Base-by-base conservation (phyloP, 2,797 vertebrate genomes). In the Acipenser ruthenus region DNA sequence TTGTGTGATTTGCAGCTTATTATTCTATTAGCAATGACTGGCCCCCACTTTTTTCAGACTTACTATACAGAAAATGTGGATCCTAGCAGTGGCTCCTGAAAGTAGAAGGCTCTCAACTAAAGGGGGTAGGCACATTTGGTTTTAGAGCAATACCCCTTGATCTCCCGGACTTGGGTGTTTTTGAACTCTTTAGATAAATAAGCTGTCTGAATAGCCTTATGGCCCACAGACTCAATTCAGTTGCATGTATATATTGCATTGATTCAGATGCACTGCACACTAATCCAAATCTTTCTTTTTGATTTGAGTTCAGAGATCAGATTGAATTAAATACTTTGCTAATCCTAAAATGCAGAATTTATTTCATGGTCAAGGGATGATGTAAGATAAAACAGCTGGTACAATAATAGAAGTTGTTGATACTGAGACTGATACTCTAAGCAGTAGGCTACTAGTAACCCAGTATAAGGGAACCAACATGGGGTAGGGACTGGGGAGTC, bases 251-350 rank as follows among this genome's bases (percentile, higher is more conserved):
- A 4, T 37, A 58, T 58, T 11, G 12, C 55, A 58, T 58, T 58
- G 55, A 58, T 58, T 13, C 55, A n/a, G 6, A 58, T 13, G 55
- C 12, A 58, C 13, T 58, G 6, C 7, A 10, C 55, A 1, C 9
- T 58, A 58, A 58, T 58, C 55, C 55, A 8, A 11, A n/a, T 58
- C 55, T 58, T 7, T 58, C 55, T 58, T 58, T 58, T 6, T 58
- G 6, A 58, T 58, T 23, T 58, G 55, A 58, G 55, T 58, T 58
- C 55, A 58, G 6, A 15, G 55, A 58, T 58, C 10, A 58, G 55
- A 58, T 58, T n/a, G 12, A 12, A 58, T 58, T 58, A 58, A 58
- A 58, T 58, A 58, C 55, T 15, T 58, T 10, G 55, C 55, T 58
- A 58, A 58, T 7, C 55, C 55, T 7, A 55, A 58, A 55, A 58